Conservation (phyloP, 2,113 vertebrate species). For the Crotalus viridis region DNA sequence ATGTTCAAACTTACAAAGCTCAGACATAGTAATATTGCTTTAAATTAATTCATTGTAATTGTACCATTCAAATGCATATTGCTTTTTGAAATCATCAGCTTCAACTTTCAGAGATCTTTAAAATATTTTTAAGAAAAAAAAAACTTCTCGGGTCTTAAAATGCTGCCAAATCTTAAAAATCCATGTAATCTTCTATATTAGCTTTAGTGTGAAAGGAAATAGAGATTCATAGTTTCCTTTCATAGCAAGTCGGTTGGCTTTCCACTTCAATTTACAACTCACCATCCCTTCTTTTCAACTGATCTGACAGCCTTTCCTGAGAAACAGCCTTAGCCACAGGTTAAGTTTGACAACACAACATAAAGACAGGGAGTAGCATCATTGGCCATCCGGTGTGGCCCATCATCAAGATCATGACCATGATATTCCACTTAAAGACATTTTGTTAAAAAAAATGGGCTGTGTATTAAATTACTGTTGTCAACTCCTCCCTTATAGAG, state of each 20-base stretch:
- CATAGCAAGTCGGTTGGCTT: background rate
- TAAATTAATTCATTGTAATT: background rate
- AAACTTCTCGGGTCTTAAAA: background rate
- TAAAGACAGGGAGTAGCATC: background rate
- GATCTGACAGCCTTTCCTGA: background rate
- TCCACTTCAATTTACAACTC: background rate
- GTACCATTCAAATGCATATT: background rate
- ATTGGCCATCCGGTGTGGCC: background rate
- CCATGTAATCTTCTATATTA: background rate
- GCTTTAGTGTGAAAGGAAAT: background rate
- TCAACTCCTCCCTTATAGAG: background rate
- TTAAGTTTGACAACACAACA: rapidly evolving
- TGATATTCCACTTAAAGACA: slow-evolving; percentile 19
- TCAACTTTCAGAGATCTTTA: background rate
- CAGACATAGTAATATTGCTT: background rate
- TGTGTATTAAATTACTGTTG: slow-evolving; percentile 21
- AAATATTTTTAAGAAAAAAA: background rate
- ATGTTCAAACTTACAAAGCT: background rate
- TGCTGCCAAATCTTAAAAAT: background rate
- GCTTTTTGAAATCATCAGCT: background rate
- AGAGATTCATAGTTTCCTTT: background rate
- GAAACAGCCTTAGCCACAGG: background rate
- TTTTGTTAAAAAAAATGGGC: background rate
- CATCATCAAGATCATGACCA: background rate
- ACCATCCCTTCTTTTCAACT: background rate